Evolutionary conservation across 2,888 invertebrate species (phyloP), one percentile per base, ranked within the genome.

Genomic region (Ganaspis brasiliensis): DNA sequence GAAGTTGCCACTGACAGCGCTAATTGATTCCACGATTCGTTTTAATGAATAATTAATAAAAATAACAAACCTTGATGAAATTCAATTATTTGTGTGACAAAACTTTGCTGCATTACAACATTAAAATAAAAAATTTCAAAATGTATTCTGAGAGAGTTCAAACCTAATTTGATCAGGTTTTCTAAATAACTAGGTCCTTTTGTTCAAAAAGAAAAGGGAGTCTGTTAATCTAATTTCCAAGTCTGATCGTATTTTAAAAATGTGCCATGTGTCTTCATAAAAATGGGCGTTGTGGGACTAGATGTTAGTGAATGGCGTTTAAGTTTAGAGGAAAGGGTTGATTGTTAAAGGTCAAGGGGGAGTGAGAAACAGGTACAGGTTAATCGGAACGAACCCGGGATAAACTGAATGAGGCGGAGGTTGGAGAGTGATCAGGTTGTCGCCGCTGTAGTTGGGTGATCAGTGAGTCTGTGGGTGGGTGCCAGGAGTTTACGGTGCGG

Each of bases 401-500:
- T 67, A 67, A 67, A 67, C 24, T 67, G 67, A 67, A 67, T 67
- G 67, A 67, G 67, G 45, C n/a, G 24, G 45, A 67, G 45, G 67
- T 45, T 45, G n/a, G 45, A 24, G 63, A 67, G 67, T 67, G 63
- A 37, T 61, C 61, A 61, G 63, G 40, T 63, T 40, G 63, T 63
- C 63, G 63, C 63, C 57, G 26, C 24, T 57, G 57, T 57, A 26
- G 26, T n/a, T 57, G 14, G 31, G 31, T 31, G 56, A 56, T 6
- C 56, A 24, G 59, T 73, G 81, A 73, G 75, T 49, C 45, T 59
- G 24, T 19, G 76, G 16, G 57, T 80, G 79, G 45, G 40, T 19
- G 59, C 67, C 61, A 76, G 72, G 63, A 75, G 76, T 79, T 74
- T 63, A 78, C 78, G 67, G 67, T 70, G 61, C 72, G 52, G 14